Percentiles rank a stretch among this genome's conserved stretches.
These are phyloP conservation scores for Argynnis bischoffii DNA, from an alignment of 2,888 invertebrate genomes.

Conservation along the genomic window DNA sequence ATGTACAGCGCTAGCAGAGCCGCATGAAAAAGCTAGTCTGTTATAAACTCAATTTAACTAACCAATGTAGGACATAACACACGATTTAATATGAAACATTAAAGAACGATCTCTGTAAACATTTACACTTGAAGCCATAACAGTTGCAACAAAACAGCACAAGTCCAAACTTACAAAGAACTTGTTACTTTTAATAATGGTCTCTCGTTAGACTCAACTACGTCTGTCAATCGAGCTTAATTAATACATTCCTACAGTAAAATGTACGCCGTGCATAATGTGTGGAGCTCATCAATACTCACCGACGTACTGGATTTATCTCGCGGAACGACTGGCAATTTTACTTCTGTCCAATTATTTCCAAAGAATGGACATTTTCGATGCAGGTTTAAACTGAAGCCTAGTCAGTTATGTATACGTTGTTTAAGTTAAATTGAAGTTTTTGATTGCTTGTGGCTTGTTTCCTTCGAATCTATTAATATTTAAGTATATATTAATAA, in stretches of 20 bases:
- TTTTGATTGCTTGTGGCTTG: too few species aligned
- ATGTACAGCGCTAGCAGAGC: too few species aligned
- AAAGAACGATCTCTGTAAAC: too few species aligned
- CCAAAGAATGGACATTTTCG: constrained; percentile 3
- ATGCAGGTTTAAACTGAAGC: background rate
- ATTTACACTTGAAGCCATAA: background rate
- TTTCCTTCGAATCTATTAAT: too few species aligned
- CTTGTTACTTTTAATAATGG: constrained; percentile 2
- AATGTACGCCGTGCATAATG: constrained; percentile 24
- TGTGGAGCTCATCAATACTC: constrained; percentile 33
- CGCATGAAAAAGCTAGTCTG: too few species aligned
- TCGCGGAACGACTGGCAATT: constrained; percentile 11
- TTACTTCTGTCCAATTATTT: constrained; percentile 20
- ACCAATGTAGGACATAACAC: too few species aligned
- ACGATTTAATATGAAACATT: too few species aligned
- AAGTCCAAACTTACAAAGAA: background rate
- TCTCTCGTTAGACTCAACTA: constrained; percentile 5
- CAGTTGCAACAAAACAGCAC: background rate
- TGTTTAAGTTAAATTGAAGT: too few species aligned
- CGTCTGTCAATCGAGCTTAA: constrained; percentile 4
- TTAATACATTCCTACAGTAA: background rate
- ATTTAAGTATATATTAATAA: too few species aligned
- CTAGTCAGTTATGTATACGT: too few species aligned
- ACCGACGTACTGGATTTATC: constrained; percentile 27
- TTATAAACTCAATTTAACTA: too few species aligned